These are phyloP conservation scores for Carcina quercana DNA, from an alignment of 2,888 invertebrate genomes.

Conservation along the genomic window DNA sequence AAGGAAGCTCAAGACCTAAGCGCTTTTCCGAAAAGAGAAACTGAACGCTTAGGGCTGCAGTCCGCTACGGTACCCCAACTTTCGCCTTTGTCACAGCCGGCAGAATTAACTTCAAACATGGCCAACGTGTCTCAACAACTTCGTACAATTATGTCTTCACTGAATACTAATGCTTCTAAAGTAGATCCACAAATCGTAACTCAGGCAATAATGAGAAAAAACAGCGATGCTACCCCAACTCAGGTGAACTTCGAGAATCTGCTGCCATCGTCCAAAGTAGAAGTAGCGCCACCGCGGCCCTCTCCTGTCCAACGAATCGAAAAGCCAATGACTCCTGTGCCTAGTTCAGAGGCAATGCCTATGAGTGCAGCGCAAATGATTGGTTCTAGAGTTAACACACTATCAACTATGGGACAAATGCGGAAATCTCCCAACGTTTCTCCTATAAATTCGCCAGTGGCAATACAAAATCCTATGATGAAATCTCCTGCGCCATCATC, in stretches of 20 bases:
- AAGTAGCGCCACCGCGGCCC: conserved; percentile 51
- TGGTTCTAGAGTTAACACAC: conserved; percentile 54
- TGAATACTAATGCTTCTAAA: conserved; percentile 70
- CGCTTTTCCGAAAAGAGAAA: conserved; percentile 43
- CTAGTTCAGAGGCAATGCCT: conserved; percentile 40
- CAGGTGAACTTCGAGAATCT: conserved; percentile 70
- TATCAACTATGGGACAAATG: conserved; percentile 51
- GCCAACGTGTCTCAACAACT: conserved; percentile 82
- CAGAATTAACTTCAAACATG: conserved; percentile 81
- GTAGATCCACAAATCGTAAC: conserved; percentile 48
- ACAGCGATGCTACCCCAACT: conserved; percentile 53
- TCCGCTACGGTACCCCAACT: conserved; percentile 78
- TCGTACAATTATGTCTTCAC: conserved; percentile 78
- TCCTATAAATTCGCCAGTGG: conserved; percentile 57
- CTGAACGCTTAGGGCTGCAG: conserved; percentile 49
- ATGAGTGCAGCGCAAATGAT: conserved; percentile 56
- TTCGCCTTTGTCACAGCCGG: conserved; percentile 82
- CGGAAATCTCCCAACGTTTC: conserved; percentile 64
- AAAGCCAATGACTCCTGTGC: conserved; percentile 36
- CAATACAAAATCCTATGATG: conserved; percentile 47
- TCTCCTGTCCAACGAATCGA: conserved; percentile 54
- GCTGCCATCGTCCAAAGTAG: conserved; percentile 66
- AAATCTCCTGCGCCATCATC: conserved; percentile 63
- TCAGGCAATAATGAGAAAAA: conserved; percentile 60
- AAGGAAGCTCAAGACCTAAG: conserved; percentile 44